These are phyloP conservation scores for Leptestheria dahalacensis DNA, from an alignment of 1,140 invertebrate genomes.

Conservation along the genomic window DNA sequence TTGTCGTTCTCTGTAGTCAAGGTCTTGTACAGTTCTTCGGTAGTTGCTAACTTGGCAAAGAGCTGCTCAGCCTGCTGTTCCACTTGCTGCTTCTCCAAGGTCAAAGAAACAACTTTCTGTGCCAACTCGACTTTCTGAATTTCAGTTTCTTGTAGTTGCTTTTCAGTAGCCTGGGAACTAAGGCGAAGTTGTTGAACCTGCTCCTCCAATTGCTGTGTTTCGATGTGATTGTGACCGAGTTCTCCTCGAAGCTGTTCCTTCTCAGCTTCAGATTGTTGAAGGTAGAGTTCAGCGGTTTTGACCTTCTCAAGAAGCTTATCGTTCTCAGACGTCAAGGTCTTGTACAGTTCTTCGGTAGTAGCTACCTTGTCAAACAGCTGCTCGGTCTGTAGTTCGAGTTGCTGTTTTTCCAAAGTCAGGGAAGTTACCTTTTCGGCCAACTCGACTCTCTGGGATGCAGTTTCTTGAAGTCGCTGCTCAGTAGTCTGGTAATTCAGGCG, in stretches of 20 bases:
- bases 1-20: neutral
- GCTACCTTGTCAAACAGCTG: neutral
- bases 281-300: too few species aligned
- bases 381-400: neutral
- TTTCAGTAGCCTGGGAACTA: neutral
- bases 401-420: neutral
- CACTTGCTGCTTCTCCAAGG: neutral
- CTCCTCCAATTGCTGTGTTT: too few species aligned
- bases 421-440: neutral
- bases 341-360: neutral
- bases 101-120: neutral
- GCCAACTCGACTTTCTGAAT: neutral
- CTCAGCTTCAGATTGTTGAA: too few species aligned
- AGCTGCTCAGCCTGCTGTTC: neutral
- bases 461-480: neutral
- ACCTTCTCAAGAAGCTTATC: too few species aligned
- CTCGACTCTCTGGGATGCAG: neutral
- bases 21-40: neutral
- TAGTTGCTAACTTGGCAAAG: neutral
- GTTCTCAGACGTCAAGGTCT: neutral
- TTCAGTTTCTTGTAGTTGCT: neutral
- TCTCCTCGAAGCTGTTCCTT: too few species aligned
- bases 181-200: too few species aligned
- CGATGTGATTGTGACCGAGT: too few species aligned
- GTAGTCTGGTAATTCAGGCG: neutral